A percentile compares a stretch with the other conserved stretches of the same genome.
These are phyloP conservation scores for Telenomus remus DNA, from an alignment of 1,140 invertebrate genomes.

Conservation along the genomic window DNA sequence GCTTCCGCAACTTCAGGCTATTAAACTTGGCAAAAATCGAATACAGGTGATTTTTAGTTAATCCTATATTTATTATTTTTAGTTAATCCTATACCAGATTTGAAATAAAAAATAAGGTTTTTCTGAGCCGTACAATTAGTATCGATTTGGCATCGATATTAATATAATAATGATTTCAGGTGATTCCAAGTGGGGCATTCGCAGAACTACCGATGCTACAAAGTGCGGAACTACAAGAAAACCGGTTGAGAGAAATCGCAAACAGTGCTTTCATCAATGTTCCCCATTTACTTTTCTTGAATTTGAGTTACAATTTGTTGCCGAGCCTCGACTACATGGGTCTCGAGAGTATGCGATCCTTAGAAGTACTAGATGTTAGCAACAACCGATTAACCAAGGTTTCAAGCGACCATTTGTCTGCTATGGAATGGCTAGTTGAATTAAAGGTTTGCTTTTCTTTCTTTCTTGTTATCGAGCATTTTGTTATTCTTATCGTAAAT, in stretches of 20 bases:
- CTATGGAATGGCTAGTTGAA: conserved; percentile 89
- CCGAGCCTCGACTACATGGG: conserved; percentile 83
- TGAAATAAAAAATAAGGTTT: too few relatives aligned
- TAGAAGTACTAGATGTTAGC: conserved; percentile 88
- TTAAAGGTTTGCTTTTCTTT: conserved; percentile 77
- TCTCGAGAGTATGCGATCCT: conserved; percentile 81
- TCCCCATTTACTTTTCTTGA: conserved; percentile 86
- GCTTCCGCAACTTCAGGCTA: conserved; percentile 84
- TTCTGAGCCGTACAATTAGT: too few relatives aligned
- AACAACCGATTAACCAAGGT: conserved; percentile 85
- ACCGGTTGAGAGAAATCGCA: conserved; percentile 81
- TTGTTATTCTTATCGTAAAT: conserved; percentile 10
- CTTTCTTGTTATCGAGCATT: neutral
- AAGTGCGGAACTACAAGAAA: conserved; percentile 87
- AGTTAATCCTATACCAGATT: too few relatives aligned
- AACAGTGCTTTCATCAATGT: conserved; percentile 85
- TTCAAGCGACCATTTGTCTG: conserved; percentile 78
- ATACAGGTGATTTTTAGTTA: conserved; percentile 79
- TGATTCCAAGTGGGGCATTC: conserved; percentile 83
- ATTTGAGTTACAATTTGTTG: conserved; percentile 87
- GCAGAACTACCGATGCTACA: conserved; percentile 84
- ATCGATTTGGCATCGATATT: too few relatives aligned
- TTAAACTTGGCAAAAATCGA: conserved; percentile 86
- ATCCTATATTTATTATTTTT: too few relatives aligned
- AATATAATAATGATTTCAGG: conserved; percentile 60